A percentile compares a stretch with the other conserved stretches of the same genome.
phyloP scores from a whole-genome alignment of 2,113 vertebrate genomes.

The Macheiramphus alcinus region DNA sequence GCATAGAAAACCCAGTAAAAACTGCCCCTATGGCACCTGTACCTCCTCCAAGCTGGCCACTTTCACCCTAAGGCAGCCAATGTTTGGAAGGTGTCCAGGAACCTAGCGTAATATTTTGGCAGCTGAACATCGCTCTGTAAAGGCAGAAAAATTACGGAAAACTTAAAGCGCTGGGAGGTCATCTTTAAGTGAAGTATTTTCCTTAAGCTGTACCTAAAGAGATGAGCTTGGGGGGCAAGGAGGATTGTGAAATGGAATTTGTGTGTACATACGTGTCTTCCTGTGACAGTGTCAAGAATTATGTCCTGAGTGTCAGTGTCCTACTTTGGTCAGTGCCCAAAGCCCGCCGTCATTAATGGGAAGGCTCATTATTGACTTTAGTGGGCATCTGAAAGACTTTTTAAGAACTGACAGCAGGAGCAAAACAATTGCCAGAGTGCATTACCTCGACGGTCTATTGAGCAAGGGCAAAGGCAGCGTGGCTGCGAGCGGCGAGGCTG shows the following conservation, averaged over 20 bases:
- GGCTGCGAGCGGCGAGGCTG: neutral
- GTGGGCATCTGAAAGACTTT: neutral
- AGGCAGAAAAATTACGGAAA: neutral
- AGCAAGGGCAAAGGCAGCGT: neutral
- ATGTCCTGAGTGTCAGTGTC: neutral
- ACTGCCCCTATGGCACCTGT: neutral
- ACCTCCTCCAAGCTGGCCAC: neutral
- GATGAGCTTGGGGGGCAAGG: neutral
- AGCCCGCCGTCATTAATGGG: fast-evolving
- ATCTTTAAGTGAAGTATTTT: neutral
- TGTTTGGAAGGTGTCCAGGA: neutral
- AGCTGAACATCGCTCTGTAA: neutral
- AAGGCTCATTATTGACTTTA: neutral
- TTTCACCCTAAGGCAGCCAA: neutral
- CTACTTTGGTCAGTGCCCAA: neutral
- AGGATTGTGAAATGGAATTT: neutral
- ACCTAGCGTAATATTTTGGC: neutral
- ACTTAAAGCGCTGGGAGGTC: neutral
- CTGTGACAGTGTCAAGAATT: fast-evolving
- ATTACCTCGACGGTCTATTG: neutral
- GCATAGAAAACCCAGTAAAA: neutral
- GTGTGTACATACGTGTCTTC: neutral
- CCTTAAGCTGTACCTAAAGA: neutral
- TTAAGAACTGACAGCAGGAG: neutral
- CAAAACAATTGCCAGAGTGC: neutral